Percentiles rank a stretch among this genome's conserved stretches.
Conservation (phyloP, 2,888 invertebrate genomes). For the Andrena flavipes region DNA sequence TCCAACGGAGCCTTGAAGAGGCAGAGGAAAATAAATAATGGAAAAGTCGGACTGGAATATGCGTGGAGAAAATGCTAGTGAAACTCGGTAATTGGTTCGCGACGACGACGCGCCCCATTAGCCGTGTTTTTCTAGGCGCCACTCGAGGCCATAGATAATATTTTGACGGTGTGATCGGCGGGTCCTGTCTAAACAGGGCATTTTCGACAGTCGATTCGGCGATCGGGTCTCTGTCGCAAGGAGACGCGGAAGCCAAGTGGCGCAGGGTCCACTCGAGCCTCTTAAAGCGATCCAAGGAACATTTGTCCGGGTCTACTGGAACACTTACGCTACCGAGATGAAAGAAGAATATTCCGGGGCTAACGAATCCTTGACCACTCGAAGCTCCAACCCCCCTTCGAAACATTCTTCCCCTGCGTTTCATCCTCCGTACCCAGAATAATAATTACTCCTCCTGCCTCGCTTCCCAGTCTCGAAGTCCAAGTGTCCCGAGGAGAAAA, state of each 20-base stretch:
- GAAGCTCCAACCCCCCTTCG: too few species aligned
- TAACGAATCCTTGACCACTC: too few species aligned
- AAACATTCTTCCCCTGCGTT: too few species aligned
- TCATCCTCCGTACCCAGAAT: too few species aligned
- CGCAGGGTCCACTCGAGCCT: background rate
- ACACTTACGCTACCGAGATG: too few species aligned
- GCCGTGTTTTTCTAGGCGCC: slow-evolving; percentile 64
- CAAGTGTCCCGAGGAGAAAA: too few species aligned
- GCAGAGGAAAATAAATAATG: slow-evolving; percentile 22
- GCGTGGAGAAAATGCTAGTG: background rate
- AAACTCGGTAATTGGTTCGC: slow-evolving; percentile 55
- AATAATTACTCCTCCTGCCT: too few species aligned
- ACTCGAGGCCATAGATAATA: slow-evolving; percentile 63
- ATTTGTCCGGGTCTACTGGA: too few species aligned
- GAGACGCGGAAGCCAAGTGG: slow-evolving; percentile 30
- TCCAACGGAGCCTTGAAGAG: background rate
- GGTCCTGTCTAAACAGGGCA: slow-evolving; percentile 64
- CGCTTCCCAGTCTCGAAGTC: too few species aligned
- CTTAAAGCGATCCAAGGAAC: background rate
- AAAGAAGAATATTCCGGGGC: too few species aligned
- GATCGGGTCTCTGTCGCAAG: slow-evolving; percentile 64
- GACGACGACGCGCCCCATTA: slow-evolving; percentile 62
- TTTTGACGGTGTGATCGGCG: slow-evolving; percentile 59
- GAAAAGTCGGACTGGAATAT: background rate
- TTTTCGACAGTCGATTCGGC: slow-evolving; percentile 49